Percentiles rank a stretch among this genome's conserved stretches.
These are phyloP conservation scores for Heliconius eleuchia DNA, from an alignment of 1,140 invertebrate genomes.

Conservation along the genomic window DNA sequence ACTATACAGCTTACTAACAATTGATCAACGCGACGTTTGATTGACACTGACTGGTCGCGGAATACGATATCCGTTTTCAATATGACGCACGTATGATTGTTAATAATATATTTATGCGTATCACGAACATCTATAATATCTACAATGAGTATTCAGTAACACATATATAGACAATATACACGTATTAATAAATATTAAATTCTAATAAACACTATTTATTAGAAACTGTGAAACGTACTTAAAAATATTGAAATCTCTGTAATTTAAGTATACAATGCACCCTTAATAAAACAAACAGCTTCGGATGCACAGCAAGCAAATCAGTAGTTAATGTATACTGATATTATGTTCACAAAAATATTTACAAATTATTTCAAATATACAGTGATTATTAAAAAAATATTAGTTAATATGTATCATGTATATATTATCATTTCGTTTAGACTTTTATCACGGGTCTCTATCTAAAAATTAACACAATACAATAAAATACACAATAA, in stretches of 20 bases:
- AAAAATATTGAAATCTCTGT: too few species aligned
- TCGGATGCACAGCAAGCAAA: too few species aligned
- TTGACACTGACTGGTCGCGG: conserved; percentile 24
- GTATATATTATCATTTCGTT: background rate
- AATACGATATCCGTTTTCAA: conserved; percentile 16
- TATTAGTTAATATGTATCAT: too few species aligned
- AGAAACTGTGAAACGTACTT: background rate
- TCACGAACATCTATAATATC: background rate
- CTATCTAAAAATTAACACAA: background rate
- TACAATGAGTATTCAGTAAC: background rate
- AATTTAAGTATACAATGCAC: too few species aligned
- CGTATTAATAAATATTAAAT: background rate
- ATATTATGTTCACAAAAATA: too few species aligned
- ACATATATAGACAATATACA: background rate
- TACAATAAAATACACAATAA: too few species aligned
- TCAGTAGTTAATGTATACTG: too few species aligned
- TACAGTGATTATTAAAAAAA: background rate
- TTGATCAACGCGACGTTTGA: conserved; percentile 38
- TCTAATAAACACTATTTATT: background rate
- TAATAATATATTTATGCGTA: background rate
- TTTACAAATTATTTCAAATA: too few species aligned
- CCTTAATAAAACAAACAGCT: too few species aligned
- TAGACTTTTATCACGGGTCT: background rate
- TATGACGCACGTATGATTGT: conserved; percentile 3
- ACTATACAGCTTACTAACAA: conserved; percentile 38